Conservation (phyloP, 2,797 vertebrate species). For the Heteromormyrus szaboi region DNA sequence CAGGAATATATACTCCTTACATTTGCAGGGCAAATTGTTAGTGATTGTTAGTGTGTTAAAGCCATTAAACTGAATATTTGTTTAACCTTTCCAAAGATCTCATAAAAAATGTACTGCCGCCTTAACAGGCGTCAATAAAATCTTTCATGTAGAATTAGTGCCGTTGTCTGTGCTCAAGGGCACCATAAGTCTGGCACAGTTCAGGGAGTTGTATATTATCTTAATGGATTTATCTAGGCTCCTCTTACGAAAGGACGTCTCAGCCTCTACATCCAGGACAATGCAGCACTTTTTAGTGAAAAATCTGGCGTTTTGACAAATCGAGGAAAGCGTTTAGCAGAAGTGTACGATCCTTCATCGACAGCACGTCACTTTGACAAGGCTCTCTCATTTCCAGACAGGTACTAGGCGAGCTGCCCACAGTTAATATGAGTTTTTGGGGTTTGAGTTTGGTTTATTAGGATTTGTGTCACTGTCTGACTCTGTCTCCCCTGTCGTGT, state of each 20-base stretch:
- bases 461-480: not conserved
- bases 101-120: not conserved
- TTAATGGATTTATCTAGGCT: slow-evolving; percentile 22
- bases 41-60: not conserved
- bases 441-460: not conserved
- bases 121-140: not conserved
- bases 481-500: not conserved
- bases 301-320: not conserved
- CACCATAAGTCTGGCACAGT: not conserved
- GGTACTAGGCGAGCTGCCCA: not conserved
- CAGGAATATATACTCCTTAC: not conserved
- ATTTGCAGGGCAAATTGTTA: not conserved
- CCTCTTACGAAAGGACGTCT: not conserved
- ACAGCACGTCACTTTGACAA: not conserved
- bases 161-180: not conserved
- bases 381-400: not conserved
- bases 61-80: slow-evolving; percentile 12
- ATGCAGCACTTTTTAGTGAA: not conserved
- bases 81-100: slow-evolving; percentile 13
- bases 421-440: not conserved
- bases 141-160: slow-evolving; percentile 9
- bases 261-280: not conserved
- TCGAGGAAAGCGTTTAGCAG: not conserved
- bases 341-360: not conserved
- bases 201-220: slow-evolving; percentile 14